A percentile compares a stretch with the other conserved stretches of the same genome.
Evolutionary conservation across 2,888 invertebrate species (phyloP).

Genomic region (Pollenia amentaria): DNA sequence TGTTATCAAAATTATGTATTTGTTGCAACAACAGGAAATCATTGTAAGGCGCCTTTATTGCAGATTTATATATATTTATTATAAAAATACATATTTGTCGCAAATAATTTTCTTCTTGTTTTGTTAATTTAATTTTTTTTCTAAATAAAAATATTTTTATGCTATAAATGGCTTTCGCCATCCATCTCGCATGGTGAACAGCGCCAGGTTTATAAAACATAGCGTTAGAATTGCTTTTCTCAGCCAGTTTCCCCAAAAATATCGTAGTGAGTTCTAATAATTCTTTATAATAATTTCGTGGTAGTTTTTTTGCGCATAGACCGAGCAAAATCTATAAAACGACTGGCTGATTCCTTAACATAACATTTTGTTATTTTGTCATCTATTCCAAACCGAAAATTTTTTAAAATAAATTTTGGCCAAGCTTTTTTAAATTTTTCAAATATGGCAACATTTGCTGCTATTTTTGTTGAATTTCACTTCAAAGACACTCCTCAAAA

Average conservation of each 20-base stretch:
- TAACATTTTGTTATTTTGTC: background rate
- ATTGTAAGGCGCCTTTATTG: background rate
- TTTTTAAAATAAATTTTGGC: slow-evolving; percentile 2
- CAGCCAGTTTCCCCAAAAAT: background rate
- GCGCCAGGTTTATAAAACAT: background rate
- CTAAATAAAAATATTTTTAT: background rate
- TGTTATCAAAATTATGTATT: background rate
- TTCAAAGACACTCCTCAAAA: background rate
- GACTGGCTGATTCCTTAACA: background rate
- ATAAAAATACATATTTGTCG: no score
- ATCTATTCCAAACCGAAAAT: background rate
- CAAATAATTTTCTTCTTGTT: slow-evolving; percentile 5
- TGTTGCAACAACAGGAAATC: background rate
- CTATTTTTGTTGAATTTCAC: background rate
- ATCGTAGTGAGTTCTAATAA: background rate
- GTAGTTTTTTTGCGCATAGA: background rate
- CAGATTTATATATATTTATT: background rate
- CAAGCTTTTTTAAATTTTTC: slow-evolving; percentile 9
- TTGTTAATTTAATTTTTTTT: background rate
- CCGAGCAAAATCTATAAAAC: no score
- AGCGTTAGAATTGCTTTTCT: background rate
- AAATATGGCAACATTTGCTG: background rate
- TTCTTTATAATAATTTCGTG: background rate
- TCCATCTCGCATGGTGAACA: no score
- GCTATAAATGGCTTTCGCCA: slow-evolving; percentile 4